Conservation (phyloP, 1,140 invertebrate species). For the Babylonia areolata region DNA sequence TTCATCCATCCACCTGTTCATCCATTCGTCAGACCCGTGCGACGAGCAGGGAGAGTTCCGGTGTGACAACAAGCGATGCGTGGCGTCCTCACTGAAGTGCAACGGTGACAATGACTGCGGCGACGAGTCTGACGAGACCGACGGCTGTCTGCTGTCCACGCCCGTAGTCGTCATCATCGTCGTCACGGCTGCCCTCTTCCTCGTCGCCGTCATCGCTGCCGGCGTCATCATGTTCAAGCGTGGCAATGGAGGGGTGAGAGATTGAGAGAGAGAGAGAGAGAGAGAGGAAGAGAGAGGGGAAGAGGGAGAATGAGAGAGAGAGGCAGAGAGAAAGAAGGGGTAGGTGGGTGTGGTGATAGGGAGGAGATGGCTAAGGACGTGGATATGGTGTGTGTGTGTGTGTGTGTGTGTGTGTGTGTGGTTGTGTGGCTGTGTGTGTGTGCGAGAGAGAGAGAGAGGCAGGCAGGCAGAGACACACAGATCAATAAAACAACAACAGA, state of each 20-base stretch:
- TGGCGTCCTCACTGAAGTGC: not conserved
- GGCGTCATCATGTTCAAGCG: not conserved
- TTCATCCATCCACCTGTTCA: too few relatives aligned
- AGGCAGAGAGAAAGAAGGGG: not conserved
- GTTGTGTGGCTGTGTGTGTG: too few relatives aligned
- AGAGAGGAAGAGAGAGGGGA: not conserved
- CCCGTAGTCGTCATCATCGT: slow-evolving; percentile 23
- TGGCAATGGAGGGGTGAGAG: not conserved
- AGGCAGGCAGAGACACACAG: too few relatives aligned
- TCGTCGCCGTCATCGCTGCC: slow-evolving; percentile 8
- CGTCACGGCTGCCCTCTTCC: not conserved
- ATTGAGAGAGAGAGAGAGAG: not conserved
- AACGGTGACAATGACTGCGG: slow-evolving; percentile 36
- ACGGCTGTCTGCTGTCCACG: slow-evolving; percentile 27
- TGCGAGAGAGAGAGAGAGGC: too few relatives aligned
- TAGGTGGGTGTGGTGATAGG: not conserved
- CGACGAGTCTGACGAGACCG: slow-evolving; percentile 35
- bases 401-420: too few relatives aligned
- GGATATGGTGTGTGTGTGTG: not conserved
- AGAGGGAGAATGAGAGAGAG: not conserved
- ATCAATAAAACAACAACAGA: not conserved
- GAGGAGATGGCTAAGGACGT: not conserved
- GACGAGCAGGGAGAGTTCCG: slow-evolving; percentile 16
- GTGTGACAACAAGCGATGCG: slow-evolving; percentile 34
- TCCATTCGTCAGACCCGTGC: slow-evolving; percentile 36